These are phyloP conservation scores for Heliconius hortense DNA, from an alignment of 2,888 invertebrate species.

Conservation along the genomic window DNA sequence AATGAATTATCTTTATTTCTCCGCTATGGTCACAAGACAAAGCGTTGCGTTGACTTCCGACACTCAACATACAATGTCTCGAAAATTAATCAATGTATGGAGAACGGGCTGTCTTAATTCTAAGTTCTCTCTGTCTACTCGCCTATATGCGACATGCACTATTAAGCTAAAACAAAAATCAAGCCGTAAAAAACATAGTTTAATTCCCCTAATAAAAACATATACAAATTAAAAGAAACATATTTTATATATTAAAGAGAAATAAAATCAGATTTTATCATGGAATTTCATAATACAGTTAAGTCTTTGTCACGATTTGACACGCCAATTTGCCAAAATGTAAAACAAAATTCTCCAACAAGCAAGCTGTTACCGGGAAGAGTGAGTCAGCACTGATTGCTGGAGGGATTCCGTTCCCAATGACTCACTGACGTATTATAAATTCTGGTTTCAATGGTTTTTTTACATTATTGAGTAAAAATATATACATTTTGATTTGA, in stretches of 20 bases:
- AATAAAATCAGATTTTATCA: not conserved
- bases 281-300: slow-evolving; percentile 27
- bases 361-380: slow-evolving; percentile 24
- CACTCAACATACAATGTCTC: not conserved
- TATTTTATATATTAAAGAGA: not conserved
- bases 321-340: slow-evolving; percentile 8
- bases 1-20: not conserved
- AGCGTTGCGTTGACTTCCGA: not conserved
- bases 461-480: not conserved
- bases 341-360: slow-evolving; percentile 9
- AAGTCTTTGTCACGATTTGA: slow-evolving; percentile 22
- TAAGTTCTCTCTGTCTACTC: no score
- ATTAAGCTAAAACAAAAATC: no score
- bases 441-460: slow-evolving; percentile 3
- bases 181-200: no score
- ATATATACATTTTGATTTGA: not conserved
- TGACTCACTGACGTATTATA: slow-evolving; percentile 31
- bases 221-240: no score
- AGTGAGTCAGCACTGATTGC: slow-evolving; percentile 24
- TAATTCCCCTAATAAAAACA: no score
- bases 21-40: not conserved
- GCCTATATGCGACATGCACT: no score
- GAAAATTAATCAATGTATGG: no score
- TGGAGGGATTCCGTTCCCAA: slow-evolving; percentile 36
- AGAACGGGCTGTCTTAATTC: not conserved